Evolutionary conservation across 2,888 invertebrate genomes (phyloP), one percentile per base, ranked within the genome.

Genomic region (Dynastes hyllus): DNA sequence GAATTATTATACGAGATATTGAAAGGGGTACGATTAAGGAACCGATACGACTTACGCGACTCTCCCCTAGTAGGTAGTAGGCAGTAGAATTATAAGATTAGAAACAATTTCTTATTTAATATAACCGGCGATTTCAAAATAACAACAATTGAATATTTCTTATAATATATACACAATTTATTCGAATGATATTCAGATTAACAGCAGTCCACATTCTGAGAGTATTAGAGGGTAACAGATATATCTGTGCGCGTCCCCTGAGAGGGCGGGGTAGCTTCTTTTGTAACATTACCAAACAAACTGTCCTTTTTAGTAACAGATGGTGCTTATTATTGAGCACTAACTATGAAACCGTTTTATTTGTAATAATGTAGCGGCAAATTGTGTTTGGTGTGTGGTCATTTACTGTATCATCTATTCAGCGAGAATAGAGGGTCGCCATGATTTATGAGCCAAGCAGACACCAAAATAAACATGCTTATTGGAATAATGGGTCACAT

Each of bases 331-430:
- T 88, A 88, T 86, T 81, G 82, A 80, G 81, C 84, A 82, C 83
- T 81, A 81, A 84, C 85, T 84, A 84, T 85, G 84, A 85, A 84
- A 85, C 80, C 85, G 85, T 86, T 87, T 88, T 88, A 87, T 87
- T 83, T 79, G 79, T 78, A 80, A 81, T 89, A 88, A 89, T 88
- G 88, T 89, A 87, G 87, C 88, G 88, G 87, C 87, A 88, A 88
- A 89, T 88, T 88, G 88, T 87, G 85, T 86, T 85, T 87, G 86
- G 87, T 88, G 87, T 88, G 86, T 85, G 87, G 85, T 87, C 86
- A 88, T 88, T 88, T 88, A 88, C 87, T 84, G 86, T 87, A 86
- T 87, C 87, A 87, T 88, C 87, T 88, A 86, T 86, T 87, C 83
- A 70, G 13, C 16, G 55, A 32, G 53, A 53, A 32, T 32, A 83